Evolutionary conservation across 2,888 invertebrate genomes (phyloP), one percentile per base, ranked within the genome.

Genomic region (Sminthurides aquaticus): DNA sequence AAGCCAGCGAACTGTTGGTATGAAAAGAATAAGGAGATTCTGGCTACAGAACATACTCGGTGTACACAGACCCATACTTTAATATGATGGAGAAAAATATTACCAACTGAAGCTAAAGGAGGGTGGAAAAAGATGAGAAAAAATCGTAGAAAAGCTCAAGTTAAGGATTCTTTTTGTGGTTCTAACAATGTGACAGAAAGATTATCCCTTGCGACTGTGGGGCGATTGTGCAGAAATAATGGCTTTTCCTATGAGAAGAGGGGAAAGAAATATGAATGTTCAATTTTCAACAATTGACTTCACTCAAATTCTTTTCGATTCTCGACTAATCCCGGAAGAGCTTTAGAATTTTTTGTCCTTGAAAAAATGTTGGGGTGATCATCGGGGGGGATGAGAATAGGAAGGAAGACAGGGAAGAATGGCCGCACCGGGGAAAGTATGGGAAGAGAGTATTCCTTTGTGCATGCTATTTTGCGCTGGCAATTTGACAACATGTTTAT

Each of bases 231-330:
- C 5, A 52, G 20, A 52, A 52, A 22, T 52, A 52, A 52, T 52
- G 52, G 52, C 52, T 52, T 22, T 52, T 20, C 22, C 5, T 52
- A 15, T 5, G 11, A 52, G 5, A 8, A 20, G 52, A 20, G 20
- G 22, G 20, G 20, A 22, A 52, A 22, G 52, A 52, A 52, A 52
- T 52, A 52, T 52, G 52, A 52, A 52, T 52, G 52, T 52, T 52
- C 52, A 52, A 52, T 52, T 52, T 52, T 22, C 52, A 22, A 52
- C 52, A 20, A 52, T 52, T 52, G 52, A 22, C 52, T 52, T 22
- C 11, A 52, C 52, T 52, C 52, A 22, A 52, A 52, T 52, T 52
- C 20, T 20, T 15, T 20, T 52, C 8, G 43, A 34, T 34, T 34
- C 43, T 34, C 43, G 8, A 22, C 52, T 52, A 52, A 52, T 52